Conservation (phyloP, 2,113 vertebrate species). For the Charina bottae region DNA sequence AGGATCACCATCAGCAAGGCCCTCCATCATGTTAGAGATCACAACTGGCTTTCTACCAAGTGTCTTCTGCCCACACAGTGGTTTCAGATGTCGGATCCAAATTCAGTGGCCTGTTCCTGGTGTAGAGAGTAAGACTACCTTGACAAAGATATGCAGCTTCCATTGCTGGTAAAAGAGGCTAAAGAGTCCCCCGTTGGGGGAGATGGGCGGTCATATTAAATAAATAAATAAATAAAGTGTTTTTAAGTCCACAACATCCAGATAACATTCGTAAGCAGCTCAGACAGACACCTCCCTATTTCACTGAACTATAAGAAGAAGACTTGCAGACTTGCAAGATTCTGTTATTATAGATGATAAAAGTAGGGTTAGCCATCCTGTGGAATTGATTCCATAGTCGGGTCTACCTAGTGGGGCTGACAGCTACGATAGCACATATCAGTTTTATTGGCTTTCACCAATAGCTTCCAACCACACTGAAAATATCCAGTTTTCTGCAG, state of each 20-base stretch:
- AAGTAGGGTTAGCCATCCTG: background rate
- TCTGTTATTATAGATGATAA: background rate
- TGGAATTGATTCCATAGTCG: too few relatives aligned
- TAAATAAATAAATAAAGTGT: too few relatives aligned
- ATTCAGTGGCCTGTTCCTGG: background rate
- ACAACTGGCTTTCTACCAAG: background rate
- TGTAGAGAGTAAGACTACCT: too few relatives aligned
- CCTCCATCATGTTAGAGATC: too few relatives aligned
- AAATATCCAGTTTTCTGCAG: too few relatives aligned
- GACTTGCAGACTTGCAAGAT: background rate
- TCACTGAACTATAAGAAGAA: background rate
- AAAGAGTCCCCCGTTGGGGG: too few relatives aligned
- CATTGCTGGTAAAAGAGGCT: background rate
- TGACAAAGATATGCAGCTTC: background rate
- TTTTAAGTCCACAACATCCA: background rate
- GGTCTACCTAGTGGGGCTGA: too few relatives aligned
- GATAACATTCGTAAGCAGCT: background rate
- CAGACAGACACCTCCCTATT: background rate
- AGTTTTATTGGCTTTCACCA: too few relatives aligned
- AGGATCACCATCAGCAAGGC: too few relatives aligned
- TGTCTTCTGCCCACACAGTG: background rate
- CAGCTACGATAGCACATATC: too few relatives aligned
- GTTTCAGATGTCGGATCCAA: background rate
- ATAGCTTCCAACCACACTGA: too few relatives aligned
- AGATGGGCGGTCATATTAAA: too few relatives aligned